phyloP scores from a whole-genome alignment of 2,113 vertebrate genomes.

The Laticauda laticaudata region DNA sequence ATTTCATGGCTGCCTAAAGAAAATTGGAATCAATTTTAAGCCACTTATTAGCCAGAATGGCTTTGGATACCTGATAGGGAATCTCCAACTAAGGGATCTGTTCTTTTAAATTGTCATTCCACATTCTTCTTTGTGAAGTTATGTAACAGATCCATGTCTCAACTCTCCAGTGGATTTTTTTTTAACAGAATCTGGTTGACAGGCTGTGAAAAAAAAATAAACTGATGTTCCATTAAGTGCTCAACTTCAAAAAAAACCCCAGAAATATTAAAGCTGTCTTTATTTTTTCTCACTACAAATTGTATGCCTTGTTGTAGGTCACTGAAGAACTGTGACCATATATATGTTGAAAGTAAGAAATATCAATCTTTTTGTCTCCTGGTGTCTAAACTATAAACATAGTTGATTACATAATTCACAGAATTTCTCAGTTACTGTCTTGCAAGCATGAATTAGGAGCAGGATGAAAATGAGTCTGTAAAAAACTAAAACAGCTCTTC shows the following conservation, averaged over 20 bases:
- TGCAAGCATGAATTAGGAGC: constrained; percentile 2
- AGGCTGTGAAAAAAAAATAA: constrained; percentile 22
- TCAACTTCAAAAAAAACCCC: constrained; percentile 24
- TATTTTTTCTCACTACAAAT: constrained; percentile 19
- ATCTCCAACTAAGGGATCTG: not conserved
- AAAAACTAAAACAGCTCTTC: not conserved
- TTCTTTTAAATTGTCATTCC: not conserved
- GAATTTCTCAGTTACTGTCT: not conserved
- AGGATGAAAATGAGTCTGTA: not conserved
- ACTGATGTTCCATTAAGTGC: constrained; percentile 21
- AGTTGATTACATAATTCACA: not conserved
- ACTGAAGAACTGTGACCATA: not conserved
- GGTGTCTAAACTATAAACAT: not conserved
- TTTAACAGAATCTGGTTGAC: not conserved
- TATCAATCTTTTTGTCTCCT: not conserved
- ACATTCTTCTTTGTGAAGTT: constrained; percentile 1
- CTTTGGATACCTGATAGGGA: not conserved
- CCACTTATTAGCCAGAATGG: not conserved
- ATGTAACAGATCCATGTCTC: constrained; percentile 10
- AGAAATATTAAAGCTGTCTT: constrained; percentile 8
- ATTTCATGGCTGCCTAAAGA: not conserved
- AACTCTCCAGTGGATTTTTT: constrained; percentile 11
- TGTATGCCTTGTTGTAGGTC: constrained; percentile 13
- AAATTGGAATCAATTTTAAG: not conserved
- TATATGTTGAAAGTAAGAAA: constrained; percentile 19